Percentiles rank a stretch among this genome's conserved stretches.
Conservation (phyloP, 2,797 vertebrate species). For the Apodemus agrarius region DNA sequence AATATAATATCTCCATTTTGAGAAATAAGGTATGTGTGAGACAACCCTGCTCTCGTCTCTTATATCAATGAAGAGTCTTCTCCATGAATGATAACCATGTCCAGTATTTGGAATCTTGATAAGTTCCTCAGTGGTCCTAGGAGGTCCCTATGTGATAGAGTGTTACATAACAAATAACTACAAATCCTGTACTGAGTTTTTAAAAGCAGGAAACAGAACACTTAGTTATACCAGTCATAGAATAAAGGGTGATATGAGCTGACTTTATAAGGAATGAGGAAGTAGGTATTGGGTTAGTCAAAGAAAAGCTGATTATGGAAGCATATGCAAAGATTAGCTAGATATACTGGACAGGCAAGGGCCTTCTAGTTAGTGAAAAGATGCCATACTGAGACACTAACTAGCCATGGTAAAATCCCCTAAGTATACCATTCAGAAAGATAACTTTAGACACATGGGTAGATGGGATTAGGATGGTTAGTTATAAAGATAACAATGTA, state of each 20-base stretch:
- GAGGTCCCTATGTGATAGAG: background rate
- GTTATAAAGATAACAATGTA: background rate
- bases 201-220: background rate
- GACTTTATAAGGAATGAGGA: rapidly evolving
- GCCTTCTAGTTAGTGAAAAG: rapidly evolving
- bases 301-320: background rate
- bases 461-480: background rate
- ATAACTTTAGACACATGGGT: background rate
- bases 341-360: too few species aligned
- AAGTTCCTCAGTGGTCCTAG: background rate
- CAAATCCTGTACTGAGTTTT: background rate
- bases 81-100: background rate
- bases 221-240: background rate
- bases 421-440: background rate
- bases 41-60: background rate
- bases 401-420: background rate
- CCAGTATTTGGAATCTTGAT: background rate
- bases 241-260: background rate
- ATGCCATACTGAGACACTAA: background rate
- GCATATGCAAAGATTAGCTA: background rate
- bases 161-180: background rate
- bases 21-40: background rate
- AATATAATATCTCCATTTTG: background rate
- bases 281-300: too few species aligned
- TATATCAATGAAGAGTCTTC: background rate